Evolutionary conservation across 2,888 invertebrate species (phyloP), one percentile per base, ranked within the genome.

Genomic region (Argyresthia goedartella): DNA sequence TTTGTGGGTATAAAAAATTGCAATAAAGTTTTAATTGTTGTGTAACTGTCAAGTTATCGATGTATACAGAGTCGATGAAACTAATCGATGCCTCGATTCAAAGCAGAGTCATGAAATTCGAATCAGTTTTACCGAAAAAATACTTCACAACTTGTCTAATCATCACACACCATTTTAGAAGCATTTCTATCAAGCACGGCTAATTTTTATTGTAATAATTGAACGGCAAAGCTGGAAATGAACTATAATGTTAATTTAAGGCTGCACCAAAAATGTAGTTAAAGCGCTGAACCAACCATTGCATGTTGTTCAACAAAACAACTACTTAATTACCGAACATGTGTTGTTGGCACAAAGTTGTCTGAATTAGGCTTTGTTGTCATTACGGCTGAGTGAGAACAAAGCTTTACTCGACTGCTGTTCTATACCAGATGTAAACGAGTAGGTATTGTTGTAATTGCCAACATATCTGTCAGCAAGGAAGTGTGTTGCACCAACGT

Each of bases 1-100:
- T 15, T 13, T 35, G 50, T 76, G 76, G 73, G 71, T 81, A 81
- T 74, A 70, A 61, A 66, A 71, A 73, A 48, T 34, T 52, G 45
- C 46, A 45, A 51, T 51, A 46, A 46, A 16, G 14, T 51, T 44
- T 45, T 39, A 33, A 67, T 70, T 50, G 44, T 50, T 44, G 50
- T 50, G 14, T 50, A 34, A 50, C 33, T 43, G 43, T 43, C 35
- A 48, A 48, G 48, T 48, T 36, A 48, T 48, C 48, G 14, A 36
- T 48, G 35, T 48, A 48, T 35, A 36, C 48, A 36, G 48, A 15
- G 13, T 44, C 44, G 15, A 8, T 15, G 44, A 9, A 15, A 8
- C 7, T 15, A 9, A 25, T 25, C 25, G 25, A 25, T 25, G 6
- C 33, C 13, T 33, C 7, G 33, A 47, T 34, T 33, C 33, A 13